These are phyloP conservation scores for Brachionus angularis DNA, from an alignment of 1,140 invertebrate species.

Conservation along the genomic window DNA sequence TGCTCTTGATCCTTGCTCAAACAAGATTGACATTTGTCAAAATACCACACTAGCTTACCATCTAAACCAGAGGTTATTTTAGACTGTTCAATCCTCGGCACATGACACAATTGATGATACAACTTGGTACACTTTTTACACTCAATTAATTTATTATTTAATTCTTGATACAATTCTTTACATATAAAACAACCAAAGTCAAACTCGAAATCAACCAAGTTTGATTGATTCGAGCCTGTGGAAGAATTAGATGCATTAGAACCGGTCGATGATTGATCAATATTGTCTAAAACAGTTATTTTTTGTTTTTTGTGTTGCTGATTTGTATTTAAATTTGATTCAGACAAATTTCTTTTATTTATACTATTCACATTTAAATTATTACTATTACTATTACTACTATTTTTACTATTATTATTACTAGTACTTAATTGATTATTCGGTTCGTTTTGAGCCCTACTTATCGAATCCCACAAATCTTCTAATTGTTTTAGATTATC, in stretches of 20 bases:
- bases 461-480: slow-evolving; percentile 17
- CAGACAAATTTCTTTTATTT: too few relatives aligned
- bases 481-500: slow-evolving; percentile 35
- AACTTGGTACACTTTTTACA: neutral
- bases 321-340: too few relatives aligned
- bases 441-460: too few relatives aligned
- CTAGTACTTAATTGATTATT: too few relatives aligned
- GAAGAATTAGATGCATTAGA: too few relatives aligned
- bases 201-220: neutral
- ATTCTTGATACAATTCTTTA: slow-evolving; percentile 12
- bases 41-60: neutral
- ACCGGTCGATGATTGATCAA: too few relatives aligned
- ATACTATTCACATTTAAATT: too few relatives aligned
- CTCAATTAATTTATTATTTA: slow-evolving; percentile 17
- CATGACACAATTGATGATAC: slow-evolving; percentile 25
- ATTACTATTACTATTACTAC: too few relatives aligned
- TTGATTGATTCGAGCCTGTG: neutral
- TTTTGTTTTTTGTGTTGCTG: too few relatives aligned
- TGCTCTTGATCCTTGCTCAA: too few relatives aligned
- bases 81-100: neutral
- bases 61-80: neutral
- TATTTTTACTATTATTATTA: too few relatives aligned
- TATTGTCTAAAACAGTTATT: too few relatives aligned
- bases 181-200: slow-evolving; percentile 17
- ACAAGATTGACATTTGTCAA: slow-evolving; percentile 12